Evolutionary conservation across 2,888 invertebrate species (phyloP), one percentile per base, ranked within the genome.

Genomic region (Pandemis corylana): DNA sequence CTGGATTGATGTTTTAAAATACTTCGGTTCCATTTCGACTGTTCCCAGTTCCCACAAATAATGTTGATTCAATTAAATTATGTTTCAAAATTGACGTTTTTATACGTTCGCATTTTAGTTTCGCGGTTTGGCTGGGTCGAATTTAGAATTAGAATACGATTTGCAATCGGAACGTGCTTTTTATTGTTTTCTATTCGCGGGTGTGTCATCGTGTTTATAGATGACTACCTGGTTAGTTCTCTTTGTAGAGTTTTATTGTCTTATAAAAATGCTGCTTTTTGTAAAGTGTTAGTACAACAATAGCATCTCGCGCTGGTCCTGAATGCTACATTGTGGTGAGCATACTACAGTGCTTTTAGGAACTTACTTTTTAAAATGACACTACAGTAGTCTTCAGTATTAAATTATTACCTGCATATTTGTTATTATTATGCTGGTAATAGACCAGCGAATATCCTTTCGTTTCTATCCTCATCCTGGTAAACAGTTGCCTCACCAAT

Each of bases 1-100:
- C 87, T 81, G 87, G 87, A 87, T 89, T 87, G 89, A 85, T 87
- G 90, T 89, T 92, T 89, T 85, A 87, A 89, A 89, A 89, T 89
- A 88, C 87, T 85, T 84, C 82, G 68, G 75, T 71, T 71, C 75
- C 75, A 75, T 75, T 81, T 78, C 79, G 81, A 82, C 82, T 86
- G 87, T 85, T 85, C 84, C 83, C 81, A 81, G 82, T 85, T 85
- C 84, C 83, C 81, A 81, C 83, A 83, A 80, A 80, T 83, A 82
- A 80, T 78, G 68, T 78, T 79, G 80, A 82, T 83, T 78, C 77
- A 75, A 64, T 76, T 71, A 76, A 75, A 78, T 75, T 76, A 76
- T 72, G 72, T 74, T 71, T 73, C 68, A 67, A 66, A 74, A 73
- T 65, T 77, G 77, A 74, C 68, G 69, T 75, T 75, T 75, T 75